Conservation (phyloP, 2,888 invertebrate species). For the Nephrotoma appendiculata region DNA sequence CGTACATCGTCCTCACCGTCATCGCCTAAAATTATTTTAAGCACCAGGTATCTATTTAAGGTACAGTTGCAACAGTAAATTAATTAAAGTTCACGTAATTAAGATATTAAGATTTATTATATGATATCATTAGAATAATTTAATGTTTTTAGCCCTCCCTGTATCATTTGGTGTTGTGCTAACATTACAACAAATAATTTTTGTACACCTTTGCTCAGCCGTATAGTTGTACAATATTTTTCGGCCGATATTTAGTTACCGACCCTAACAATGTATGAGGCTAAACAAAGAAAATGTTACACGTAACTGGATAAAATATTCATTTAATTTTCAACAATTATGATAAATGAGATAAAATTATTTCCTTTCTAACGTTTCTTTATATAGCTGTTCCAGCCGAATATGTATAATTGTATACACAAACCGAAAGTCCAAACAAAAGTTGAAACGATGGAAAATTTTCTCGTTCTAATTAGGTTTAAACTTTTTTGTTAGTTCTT, state of each 20-base stretch:
- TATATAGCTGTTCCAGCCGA: neutral
- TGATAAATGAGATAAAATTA: neutral
- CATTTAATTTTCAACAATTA: neutral
- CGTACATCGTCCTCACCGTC: no score
- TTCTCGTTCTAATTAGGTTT: neutral
- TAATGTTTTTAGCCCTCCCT: neutral
- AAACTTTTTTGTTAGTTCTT: neutral
- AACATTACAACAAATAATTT: neutral
- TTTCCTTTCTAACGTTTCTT: neutral
- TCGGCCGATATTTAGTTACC: neutral
- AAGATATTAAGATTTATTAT: neutral
- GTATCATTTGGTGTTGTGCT: neutral
- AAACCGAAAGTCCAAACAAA: neutral
- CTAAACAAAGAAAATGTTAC: neutral
- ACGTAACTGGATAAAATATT: neutral
- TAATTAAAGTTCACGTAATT: no score
- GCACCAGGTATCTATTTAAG: no score
- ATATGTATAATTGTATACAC: neutral
- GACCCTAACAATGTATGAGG: neutral
- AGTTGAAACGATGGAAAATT: neutral
- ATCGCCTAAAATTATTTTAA: no score
- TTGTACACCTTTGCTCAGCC: neutral
- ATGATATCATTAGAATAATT: neutral
- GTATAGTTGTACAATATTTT: neutral
- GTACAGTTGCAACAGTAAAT: no score